Conservation (phyloP, 2,113 vertebrate species). For the Carlito syrichta region DNA sequence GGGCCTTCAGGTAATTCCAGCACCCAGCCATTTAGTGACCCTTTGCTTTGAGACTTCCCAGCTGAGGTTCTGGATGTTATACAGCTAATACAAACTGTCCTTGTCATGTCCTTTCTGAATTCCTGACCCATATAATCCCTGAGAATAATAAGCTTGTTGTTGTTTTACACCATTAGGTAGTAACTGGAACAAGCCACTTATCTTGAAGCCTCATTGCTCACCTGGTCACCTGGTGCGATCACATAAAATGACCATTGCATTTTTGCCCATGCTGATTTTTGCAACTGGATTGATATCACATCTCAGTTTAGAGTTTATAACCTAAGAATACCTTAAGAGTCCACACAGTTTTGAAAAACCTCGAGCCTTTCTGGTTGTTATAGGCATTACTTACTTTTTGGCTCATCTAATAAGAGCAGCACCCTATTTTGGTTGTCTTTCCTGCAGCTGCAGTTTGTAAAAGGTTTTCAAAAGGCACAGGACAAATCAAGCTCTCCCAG, state of each 20-base stretch:
- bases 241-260: not conserved
- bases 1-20: not conserved
- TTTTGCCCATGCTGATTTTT: not conserved
- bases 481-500: not conserved
- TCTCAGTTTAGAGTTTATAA: not conserved
- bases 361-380: not conserved
- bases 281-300: slow-evolving; percentile 1
- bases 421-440: not conserved
- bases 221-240: slow-evolving; percentile 19
- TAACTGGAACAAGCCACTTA: slow-evolving; percentile 2
- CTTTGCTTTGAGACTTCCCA: not conserved
- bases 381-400: not conserved
- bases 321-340: slow-evolving; percentile 8
- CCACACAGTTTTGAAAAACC: not conserved
- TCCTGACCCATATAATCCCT: slow-evolving; percentile 30
- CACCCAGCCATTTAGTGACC: not conserved
- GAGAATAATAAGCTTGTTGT: not conserved
- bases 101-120: slow-evolving; percentile 16
- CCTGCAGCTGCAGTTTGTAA: not conserved
- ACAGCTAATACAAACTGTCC: not conserved
- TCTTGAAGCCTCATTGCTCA: slow-evolving; percentile 25
- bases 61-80: not conserved
- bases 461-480: not conserved
- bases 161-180: not conserved
- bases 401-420: not conserved